Base-by-base conservation (phyloP, 2,888 invertebrate genomes). In the Erpobdella octoculata region DNA sequence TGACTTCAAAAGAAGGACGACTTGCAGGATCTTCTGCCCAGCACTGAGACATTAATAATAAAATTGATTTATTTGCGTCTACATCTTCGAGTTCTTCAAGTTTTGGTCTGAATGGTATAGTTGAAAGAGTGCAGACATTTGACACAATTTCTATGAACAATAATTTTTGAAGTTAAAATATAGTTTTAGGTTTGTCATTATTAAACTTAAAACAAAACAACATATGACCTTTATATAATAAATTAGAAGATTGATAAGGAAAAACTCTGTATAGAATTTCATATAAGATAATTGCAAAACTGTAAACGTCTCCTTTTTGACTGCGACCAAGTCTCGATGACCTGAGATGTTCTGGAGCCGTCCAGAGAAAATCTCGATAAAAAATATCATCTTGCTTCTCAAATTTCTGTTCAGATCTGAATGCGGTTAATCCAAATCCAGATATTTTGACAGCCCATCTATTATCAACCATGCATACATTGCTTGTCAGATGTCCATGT, bases 391-490 rank as follows among this genome's bases (percentile, higher is more conserved):
- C n/a, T 2, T 31, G 62, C 18, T 31, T 62, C 2, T 62, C 62
- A 3, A 37, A 12, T 36, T 28, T 41, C 48, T 9, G 1, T n/a
- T 68, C 31, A 1, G 25, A 28, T 5, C 48, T 38, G 46, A 68
- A 46, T n/a, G 37, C 25, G 1, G 6, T 18, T 21, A 68, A 21
- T 48, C 68, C 68, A 31, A 48, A 68, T 21, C 28, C 9, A 4
- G 46, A 41, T 25, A 68, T n/a, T 46, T 68, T 68, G 12, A 68
- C 28, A 25, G 48, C 68, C 68, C 68, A 68, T 48, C 68, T 68
- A n/a, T 68, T 68, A 33, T 68, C 68, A 18, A 68, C 48, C n/a
- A 68, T n/a, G 28, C 68, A 68, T 28, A 38, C 38, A 48, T 68
- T 41, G 31, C 68, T 68, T 1, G 35, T 68, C 18, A 68, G 48